These are phyloP conservation scores for Nephrotoma appendiculata DNA, from an alignment of 2,888 invertebrate genomes.

Conservation along the genomic window DNA sequence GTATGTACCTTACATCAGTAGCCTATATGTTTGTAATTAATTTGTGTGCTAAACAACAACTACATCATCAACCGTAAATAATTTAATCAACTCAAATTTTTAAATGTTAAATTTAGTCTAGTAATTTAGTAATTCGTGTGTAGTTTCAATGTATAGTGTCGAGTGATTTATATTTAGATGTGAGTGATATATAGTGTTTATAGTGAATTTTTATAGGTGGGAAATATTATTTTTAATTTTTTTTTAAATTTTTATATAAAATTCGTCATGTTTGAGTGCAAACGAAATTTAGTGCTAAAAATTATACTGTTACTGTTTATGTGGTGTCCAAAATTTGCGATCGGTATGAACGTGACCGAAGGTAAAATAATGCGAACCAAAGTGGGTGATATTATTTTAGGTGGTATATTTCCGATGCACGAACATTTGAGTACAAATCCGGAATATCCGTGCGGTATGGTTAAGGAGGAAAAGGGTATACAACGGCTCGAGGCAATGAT, in stretches of 20 bases:
- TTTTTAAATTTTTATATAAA: neutral
- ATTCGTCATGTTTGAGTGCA: neutral
- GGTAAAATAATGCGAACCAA: constrained; percentile 26
- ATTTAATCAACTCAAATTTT: neutral
- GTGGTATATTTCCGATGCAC: constrained; percentile 55
- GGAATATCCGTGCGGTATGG: constrained; percentile 37
- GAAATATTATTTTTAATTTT: neutral
- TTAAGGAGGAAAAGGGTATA: constrained; percentile 51
- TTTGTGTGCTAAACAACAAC: neutral
- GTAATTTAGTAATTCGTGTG: neutral
- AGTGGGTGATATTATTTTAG: constrained; percentile 47
- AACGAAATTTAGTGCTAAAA: neutral
- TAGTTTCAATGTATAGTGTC: neutral
- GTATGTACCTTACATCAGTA: neutral
- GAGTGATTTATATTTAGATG: neutral
- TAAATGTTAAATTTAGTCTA: neutral
- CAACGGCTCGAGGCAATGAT: constrained; percentile 55
- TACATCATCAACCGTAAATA: neutral
- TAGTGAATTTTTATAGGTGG: neutral
- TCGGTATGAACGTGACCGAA: neutral
- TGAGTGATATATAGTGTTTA: neutral
- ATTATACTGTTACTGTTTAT: neutral
- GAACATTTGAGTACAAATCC: constrained; percentile 35
- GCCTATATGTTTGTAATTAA: neutral
- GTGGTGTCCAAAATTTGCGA: neutral